Base-by-base conservation (phyloP, 2,113 vertebrate species). In the Apus apus region DNA sequence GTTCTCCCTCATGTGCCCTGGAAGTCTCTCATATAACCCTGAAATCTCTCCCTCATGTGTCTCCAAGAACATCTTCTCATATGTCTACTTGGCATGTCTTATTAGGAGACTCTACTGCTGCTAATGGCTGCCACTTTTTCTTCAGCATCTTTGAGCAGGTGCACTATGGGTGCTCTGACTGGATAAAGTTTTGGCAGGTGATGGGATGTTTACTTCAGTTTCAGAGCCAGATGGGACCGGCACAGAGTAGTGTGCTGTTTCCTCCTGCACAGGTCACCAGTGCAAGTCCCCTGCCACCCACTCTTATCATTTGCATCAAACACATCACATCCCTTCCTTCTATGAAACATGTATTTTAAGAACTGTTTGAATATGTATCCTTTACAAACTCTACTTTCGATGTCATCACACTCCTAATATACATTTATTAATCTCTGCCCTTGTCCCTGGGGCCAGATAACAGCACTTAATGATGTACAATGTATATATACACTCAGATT, bases 1-100 rank as follows among this genome's bases (percentile, higher is more conserved):
- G 12, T 68, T 54, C 32, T 40, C 43, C 22, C 32, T 34, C 1
- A 0, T 13, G 16, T 60, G 60, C 8, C 14, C 14, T 1, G 2
- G 8, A 11, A 80, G 25, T 53, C 14, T 75, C 32, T 43, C 7
- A 58, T 45, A 38, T 27, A 75, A 43, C 32, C 40, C 40, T 30
- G 32, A 79, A 85, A 68, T 25, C 19, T 56, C 30, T 56, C 22
- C 34, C 38, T 45, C 7, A 13, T 7, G 3, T 22, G 25, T 45
- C 15, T 56, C n/a, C 27, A 57, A 46, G 14, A 45, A 5, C 53
- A 46, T 57, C 16, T 38, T 67, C 10, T 19, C 50, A 51, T 36
- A 20, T 5, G 7, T 18, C 45, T 53, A 34, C 17, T 43, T 2
- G 2, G 11, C 8, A 22, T 10, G 25, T 25, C 17, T 58, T 8